Conservation (phyloP, 2,113 vertebrate species). For the Zingel zingel region DNA sequence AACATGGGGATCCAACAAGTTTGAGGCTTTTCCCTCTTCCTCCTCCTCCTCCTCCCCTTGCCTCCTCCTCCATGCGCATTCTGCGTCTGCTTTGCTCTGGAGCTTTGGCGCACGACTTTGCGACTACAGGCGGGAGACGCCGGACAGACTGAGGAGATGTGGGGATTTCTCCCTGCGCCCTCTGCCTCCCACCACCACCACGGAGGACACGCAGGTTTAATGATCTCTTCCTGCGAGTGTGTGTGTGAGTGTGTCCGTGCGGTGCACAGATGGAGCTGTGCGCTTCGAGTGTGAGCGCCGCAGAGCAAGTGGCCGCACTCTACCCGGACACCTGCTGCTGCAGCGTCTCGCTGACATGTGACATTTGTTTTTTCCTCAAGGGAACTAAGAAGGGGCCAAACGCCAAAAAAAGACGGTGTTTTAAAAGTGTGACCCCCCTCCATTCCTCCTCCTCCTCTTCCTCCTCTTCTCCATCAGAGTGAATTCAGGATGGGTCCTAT, state of each 20-base stretch:
- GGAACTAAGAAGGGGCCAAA: background rate
- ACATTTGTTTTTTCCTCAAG: background rate
- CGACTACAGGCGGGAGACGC: background rate
- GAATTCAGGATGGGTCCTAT: slow-evolving; percentile 66
- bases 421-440: slow-evolving; percentile 10
- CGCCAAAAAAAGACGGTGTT: background rate
- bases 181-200: background rate
- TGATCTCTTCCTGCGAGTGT: background rate
- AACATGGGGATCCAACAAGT: slow-evolving; percentile 49
- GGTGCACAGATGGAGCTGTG: slow-evolving; percentile 51
- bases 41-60: background rate
- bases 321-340: slow-evolving; percentile 48
- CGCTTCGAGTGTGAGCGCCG: slow-evolving; percentile 15
- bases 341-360: slow-evolving; percentile 38
- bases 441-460: background rate
- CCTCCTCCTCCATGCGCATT: slow-evolving; percentile 11
- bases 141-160: slow-evolving; percentile 36
- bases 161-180: background rate
- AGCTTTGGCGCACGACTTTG: background rate
- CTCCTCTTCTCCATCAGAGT: background rate
- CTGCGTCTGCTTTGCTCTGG: slow-evolving; percentile 26
- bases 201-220: background rate
- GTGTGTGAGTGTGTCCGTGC: slow-evolving; percentile 9
- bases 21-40: slow-evolving; percentile 16
- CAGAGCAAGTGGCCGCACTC: slow-evolving; percentile 10